Base-by-base conservation (phyloP, 1,140 invertebrate genomes). In the Choristoneura fumiferana region DNA sequence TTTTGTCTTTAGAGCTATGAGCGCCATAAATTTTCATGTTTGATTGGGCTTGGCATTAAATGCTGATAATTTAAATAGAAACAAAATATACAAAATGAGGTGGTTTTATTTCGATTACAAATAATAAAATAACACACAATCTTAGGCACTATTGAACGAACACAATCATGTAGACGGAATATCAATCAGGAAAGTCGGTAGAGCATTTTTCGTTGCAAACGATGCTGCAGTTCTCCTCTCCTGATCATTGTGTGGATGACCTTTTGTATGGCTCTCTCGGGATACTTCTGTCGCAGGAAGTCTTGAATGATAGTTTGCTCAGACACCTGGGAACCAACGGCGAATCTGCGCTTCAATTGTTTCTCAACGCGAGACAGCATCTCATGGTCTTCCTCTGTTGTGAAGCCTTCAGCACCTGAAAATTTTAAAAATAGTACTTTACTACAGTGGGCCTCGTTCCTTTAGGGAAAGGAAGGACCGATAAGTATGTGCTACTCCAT, bases 201-300 rank as follows among this genome's bases (percentile, higher is more conserved):
- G 1, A 99, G 91, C 95, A 99, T 97, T 92, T 98, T 99, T 54
- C 98, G 93, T 84, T 99, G 98, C 91, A 98, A 94, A 49, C 98
- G 92, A 89, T 99, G 96, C 71, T 99, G 97, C 36, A 99, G 87
- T 84, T 99, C 98, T 4, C 98, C 98, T 52, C 98, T 92, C 34
- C 97, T 91, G 61, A 99, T 95, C 97, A 99, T 98, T 4, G 95
- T 95, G 60, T 97, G 93, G 70, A 99, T 94, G 14, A 99, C 98
- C 91, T 98, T 99, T 18, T 93, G 85, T 57, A 99, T 94, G 0
- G 95, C 92, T 56, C 94, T 90, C 88, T 99, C 97, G 0, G 96
- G 94, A 83, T 98, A 99, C 90, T 98, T 97, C 91, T 99, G 97
- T 68, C 94, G 93, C 0, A 95, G 77, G 78, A 99, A 99, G 87